phyloP scores from a whole-genome alignment of 1,140 invertebrate species.

The Panagrolaimus sp. region DNA sequence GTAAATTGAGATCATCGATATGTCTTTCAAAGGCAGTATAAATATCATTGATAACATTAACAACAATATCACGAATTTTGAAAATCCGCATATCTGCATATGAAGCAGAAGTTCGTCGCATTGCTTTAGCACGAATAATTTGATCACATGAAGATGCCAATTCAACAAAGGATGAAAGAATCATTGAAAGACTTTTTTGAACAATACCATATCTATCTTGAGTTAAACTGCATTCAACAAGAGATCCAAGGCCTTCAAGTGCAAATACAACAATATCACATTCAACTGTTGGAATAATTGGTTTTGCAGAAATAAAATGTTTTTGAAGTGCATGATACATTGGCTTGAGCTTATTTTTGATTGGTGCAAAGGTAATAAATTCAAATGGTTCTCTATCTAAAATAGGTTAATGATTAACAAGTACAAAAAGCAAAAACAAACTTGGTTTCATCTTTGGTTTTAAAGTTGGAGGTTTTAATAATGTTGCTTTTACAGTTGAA shows the following conservation, averaged over 20 bases:
- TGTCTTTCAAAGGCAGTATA: constrained; percentile 6
- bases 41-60: neutral
- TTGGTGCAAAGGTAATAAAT: neutral
- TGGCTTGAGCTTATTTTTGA: neutral
- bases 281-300: neutral
- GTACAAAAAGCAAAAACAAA: neutral
- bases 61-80: neutral
- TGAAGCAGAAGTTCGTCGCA: neutral
- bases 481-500: neutral
- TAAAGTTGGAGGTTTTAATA: neutral
- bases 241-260: neutral
- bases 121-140: constrained; percentile 2
- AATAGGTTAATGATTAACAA: neutral
- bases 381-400: neutral
- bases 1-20: neutral
- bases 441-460: neutral
- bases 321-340: neutral
- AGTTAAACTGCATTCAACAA: neutral
- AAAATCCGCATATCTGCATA: neutral
- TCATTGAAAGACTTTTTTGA: neutral
- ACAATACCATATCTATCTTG: neutral
- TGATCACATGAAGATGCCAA: neutral
- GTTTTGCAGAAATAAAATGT: neutral
- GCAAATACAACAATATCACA: neutral
- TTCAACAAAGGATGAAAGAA: neutral